Evolutionary conservation across 2,888 invertebrate species (phyloP).

Genomic region (Tryphoninae sp.): DNA sequence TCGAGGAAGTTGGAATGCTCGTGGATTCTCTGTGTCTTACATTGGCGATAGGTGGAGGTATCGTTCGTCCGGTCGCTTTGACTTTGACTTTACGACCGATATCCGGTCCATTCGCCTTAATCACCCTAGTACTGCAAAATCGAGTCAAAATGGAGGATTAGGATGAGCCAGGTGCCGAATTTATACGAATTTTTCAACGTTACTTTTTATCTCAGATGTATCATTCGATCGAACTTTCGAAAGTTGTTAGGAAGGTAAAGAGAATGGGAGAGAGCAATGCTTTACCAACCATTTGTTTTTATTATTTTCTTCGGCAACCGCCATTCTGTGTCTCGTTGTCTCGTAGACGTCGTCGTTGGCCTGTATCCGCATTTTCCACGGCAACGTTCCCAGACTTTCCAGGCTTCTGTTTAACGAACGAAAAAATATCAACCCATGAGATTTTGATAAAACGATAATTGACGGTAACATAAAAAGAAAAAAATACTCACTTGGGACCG

Average conservation of each 20-base stretch:
- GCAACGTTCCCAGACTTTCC: constrained; percentile 93
- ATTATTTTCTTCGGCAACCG: constrained; percentile 94
- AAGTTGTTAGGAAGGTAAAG: background rate
- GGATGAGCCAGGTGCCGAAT: constrained; percentile 18
- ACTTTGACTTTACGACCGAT: constrained; percentile 94
- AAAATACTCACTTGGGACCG: constrained; percentile 80
- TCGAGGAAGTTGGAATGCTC: constrained; percentile 76
- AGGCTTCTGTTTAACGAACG: constrained; percentile 82
- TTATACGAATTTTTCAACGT: background rate
- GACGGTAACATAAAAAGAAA: constrained; percentile 4
- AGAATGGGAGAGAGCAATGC: background rate
- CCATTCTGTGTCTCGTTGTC: constrained; percentile 95
- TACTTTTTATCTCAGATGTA: background rate
- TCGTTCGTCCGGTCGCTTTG: constrained; percentile 81
- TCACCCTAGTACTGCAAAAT: constrained; percentile 92
- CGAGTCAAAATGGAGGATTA: background rate
- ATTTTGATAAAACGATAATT: background rate
- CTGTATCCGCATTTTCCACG: constrained; percentile 94
- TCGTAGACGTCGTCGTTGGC: constrained; percentile 98
- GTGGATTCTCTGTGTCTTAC: constrained; percentile 76
- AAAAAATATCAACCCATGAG: background rate
- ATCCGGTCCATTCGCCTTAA: constrained; percentile 94
- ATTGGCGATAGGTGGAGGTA: constrained; percentile 74
- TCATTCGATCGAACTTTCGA: background rate
- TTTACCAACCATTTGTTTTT: constrained; percentile 92